phyloP scores from a whole-genome alignment of 1,140 invertebrate genomes.

The Drosophila navojoa region DNA sequence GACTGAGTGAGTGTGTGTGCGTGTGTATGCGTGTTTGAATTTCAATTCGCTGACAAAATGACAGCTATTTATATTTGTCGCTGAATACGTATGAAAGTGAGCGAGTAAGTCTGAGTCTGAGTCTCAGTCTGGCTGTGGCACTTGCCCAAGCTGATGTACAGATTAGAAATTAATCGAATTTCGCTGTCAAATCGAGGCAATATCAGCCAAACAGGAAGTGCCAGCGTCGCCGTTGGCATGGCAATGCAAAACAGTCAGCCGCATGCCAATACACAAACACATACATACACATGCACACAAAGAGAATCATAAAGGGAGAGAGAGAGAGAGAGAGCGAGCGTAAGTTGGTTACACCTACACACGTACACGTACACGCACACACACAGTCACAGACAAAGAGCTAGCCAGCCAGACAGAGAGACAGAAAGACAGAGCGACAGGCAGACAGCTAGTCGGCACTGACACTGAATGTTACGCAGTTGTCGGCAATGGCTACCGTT shows the following conservation, averaged over 20 bases:
- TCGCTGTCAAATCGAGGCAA: constrained; percentile 78
- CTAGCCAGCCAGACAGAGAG: constrained; percentile 13
- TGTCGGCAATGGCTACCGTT: constrained; percentile 49
- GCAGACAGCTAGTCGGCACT: constrained; percentile 50
- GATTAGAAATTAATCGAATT: constrained; percentile 83
- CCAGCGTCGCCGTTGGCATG: constrained; percentile 63
- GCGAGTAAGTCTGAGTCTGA: constrained; percentile 16
- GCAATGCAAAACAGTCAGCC: constrained; percentile 72
- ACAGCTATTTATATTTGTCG: constrained; percentile 51
- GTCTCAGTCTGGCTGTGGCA: constrained; percentile 50
- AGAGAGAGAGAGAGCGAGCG: not conserved
- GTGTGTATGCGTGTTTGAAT: constrained; percentile 18
- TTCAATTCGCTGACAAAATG: constrained; percentile 48
- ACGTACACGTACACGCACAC: constrained; percentile 34
- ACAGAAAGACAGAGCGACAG: constrained; percentile 30
- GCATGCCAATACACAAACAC: constrained; percentile 48
- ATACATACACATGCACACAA: constrained; percentile 19
- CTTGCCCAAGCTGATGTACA: constrained; percentile 77
- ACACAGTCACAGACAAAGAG: constrained; percentile 20
- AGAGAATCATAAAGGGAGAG: constrained; percentile 1
- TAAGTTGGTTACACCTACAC: constrained; percentile 47
- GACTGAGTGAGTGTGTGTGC: constrained; percentile 30
- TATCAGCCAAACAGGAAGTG: constrained; percentile 44
- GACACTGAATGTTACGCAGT: constrained; percentile 78
- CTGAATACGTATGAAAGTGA: constrained; percentile 2